A percentile compares a stretch with the other conserved stretches of the same genome.
These are phyloP conservation scores for Lophotis ruficrista DNA, from an alignment of 2,113 vertebrate species.

Conservation along the genomic window DNA sequence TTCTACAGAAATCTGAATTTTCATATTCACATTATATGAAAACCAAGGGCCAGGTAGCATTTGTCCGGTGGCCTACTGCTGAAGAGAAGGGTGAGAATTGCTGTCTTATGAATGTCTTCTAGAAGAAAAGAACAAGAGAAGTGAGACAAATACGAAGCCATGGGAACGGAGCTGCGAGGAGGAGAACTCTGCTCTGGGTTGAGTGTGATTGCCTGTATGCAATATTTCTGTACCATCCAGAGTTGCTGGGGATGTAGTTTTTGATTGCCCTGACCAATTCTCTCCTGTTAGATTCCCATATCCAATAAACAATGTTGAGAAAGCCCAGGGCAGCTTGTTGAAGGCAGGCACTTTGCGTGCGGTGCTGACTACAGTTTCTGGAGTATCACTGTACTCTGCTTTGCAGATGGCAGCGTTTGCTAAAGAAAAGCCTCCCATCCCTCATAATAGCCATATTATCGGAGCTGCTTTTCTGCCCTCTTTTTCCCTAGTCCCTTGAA, in stretches of 20 bases:
- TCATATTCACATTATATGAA: background rate
- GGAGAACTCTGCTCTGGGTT: background rate
- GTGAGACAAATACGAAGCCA: background rate
- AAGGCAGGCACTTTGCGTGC: background rate
- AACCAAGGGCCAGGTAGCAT: background rate
- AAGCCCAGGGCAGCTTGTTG: background rate
- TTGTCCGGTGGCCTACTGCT: background rate
- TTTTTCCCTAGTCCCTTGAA: background rate
- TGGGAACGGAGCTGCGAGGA: background rate
- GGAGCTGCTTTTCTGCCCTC: background rate
- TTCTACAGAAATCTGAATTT: background rate
- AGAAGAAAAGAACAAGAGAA: background rate
- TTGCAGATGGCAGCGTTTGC: background rate
- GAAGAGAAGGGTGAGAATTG: background rate
- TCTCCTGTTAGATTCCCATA: background rate
- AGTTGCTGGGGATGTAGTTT: background rate
- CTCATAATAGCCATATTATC: background rate
- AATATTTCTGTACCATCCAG: background rate
- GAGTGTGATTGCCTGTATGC: background rate
- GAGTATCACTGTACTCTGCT: background rate
- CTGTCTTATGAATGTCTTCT: background rate
- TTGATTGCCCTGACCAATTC: background rate
- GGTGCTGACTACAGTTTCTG: background rate
- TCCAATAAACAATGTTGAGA: background rate
- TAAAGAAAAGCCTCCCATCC: background rate